These are phyloP conservation scores for Lycodopsis pacificus DNA, from an alignment of 2,797 vertebrate species.

Conservation along the genomic window DNA sequence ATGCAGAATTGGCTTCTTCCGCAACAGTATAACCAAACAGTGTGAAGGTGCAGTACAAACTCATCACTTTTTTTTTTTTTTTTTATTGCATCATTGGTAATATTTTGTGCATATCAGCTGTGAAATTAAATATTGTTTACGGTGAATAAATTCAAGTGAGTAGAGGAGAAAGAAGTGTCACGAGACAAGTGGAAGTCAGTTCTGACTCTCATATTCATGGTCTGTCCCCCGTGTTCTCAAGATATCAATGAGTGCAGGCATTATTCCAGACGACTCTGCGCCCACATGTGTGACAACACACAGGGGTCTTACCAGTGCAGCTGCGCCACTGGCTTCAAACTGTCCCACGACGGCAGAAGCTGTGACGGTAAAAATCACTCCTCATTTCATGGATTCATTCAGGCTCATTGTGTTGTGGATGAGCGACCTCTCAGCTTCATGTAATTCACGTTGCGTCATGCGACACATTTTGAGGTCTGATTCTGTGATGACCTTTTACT, in stretches of 20 bases:
- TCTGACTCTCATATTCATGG: background rate
- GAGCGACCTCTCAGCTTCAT: background rate
- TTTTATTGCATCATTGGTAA: background rate
- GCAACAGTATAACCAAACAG: slow-evolving; percentile 86
- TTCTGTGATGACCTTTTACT: background rate
- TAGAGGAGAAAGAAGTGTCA: background rate
- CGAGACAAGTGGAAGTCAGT: background rate
- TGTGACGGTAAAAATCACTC: slow-evolving; percentile 86
- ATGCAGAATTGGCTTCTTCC: slow-evolving; percentile 88
- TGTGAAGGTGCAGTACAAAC: slow-evolving; percentile 85
- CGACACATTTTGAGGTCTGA: background rate
- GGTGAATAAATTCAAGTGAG: background rate
- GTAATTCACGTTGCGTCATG: too few species aligned
- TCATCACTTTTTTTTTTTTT: too few species aligned
- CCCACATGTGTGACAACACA: slow-evolving; percentile 93
- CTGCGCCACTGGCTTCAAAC: slow-evolving; percentile 89
- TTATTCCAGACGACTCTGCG: slow-evolving; percentile 88
- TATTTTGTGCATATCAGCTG: background rate
- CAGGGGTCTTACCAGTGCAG: slow-evolving; percentile 91
- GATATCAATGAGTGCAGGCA: slow-evolving; percentile 92
- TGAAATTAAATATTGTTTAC: background rate
- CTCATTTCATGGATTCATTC: background rate
- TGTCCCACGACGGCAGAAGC: slow-evolving; percentile 85
- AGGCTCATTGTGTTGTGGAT: background rate
- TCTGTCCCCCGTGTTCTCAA: slow-evolving; percentile 54